Evolutionary conservation across 1,140 invertebrate genomes (phyloP).

Genomic region (Neuroterus valhalla): DNA sequence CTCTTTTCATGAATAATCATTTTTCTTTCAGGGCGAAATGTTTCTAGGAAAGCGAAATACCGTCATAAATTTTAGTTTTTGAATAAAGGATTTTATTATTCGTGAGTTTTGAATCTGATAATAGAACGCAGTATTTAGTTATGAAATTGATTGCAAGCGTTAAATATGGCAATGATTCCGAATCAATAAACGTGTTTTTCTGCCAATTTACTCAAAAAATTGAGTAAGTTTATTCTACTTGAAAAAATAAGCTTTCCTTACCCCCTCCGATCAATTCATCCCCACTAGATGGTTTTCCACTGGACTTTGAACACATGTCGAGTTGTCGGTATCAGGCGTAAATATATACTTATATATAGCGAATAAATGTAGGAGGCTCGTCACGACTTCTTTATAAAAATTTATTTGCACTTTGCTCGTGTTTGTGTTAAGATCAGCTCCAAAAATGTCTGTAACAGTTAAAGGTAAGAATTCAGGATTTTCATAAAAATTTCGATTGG

Average conservation of each 20-base stretch:
- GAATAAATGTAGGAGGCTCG: not conserved
- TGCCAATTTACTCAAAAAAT: not conserved
- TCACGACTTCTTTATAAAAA: slow-evolving; percentile 12
- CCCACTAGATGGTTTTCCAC: not conserved
- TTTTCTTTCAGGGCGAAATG: too few relatives aligned
- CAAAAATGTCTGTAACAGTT: slow-evolving; percentile 41
- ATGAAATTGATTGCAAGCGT: too few relatives aligned
- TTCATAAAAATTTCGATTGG: not conserved
- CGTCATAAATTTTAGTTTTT: too few relatives aligned
- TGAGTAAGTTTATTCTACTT: not conserved
- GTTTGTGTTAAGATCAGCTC: slow-evolving; percentile 2
- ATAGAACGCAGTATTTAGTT: too few relatives aligned
- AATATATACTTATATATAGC: too few relatives aligned
- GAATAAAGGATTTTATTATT: too few relatives aligned
- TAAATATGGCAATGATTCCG: too few relatives aligned
- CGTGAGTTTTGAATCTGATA: too few relatives aligned
- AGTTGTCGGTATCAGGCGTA: not conserved
- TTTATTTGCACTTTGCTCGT: slow-evolving; percentile 12
- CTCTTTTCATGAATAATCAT: not conserved
- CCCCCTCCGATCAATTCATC: not conserved
- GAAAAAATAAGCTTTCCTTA: not conserved
- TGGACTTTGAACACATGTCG: slow-evolving; percentile 33
- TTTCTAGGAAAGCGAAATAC: too few relatives aligned
- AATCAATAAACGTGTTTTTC: too few relatives aligned
- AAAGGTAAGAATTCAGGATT: slow-evolving; percentile 37